A percentile compares a stretch with the other conserved stretches of the same genome.
Conservation (phyloP, 2,888 invertebrate species). For the Mesorhabditis spiculigera region DNA sequence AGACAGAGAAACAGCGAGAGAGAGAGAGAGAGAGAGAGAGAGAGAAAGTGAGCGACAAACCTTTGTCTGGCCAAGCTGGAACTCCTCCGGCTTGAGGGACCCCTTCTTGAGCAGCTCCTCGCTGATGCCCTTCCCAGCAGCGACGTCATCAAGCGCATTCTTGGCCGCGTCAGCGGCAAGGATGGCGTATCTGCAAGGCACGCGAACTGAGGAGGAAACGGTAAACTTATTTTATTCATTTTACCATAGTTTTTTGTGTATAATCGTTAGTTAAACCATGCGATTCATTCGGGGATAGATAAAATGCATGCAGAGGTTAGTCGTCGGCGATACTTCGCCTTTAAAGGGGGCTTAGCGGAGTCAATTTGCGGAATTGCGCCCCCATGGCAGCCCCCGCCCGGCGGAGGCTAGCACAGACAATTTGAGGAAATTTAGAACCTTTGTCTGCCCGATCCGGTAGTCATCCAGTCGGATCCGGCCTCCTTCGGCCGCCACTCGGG, state of each 20-base stretch:
- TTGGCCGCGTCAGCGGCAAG: conserved; percentile 80
- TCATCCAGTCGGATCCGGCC: conserved; percentile 36
- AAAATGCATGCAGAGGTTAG: no score
- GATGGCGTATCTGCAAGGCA: conserved; percentile 76
- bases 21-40: no score
- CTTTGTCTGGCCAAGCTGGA: conserved; percentile 63
- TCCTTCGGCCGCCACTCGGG: conserved; percentile 45
- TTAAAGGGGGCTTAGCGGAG: no score
- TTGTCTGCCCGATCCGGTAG: conserved; percentile 19
- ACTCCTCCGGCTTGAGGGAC: conserved; percentile 62
- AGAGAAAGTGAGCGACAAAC: conserved; percentile 22
- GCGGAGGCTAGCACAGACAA: no score
- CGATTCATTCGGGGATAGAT: no score
- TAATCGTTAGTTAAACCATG: no score
- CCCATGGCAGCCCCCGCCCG: conserved; percentile 19
- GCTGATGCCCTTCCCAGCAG: conserved; percentile 61
- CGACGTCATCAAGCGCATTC: conserved; percentile 46
- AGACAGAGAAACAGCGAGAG: no score
- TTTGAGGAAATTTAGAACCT: conserved; percentile 58
- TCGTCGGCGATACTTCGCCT: no score
- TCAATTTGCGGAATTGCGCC: no score
- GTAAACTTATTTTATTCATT: no score
- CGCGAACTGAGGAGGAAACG: no score
- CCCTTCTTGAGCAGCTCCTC: conserved; percentile 58
- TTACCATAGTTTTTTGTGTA: no score